Percentiles rank a stretch among this genome's conserved stretches.
Evolutionary conservation across 2,888 invertebrate genomes (phyloP).

Genomic region (Mythimna loreyi): DNA sequence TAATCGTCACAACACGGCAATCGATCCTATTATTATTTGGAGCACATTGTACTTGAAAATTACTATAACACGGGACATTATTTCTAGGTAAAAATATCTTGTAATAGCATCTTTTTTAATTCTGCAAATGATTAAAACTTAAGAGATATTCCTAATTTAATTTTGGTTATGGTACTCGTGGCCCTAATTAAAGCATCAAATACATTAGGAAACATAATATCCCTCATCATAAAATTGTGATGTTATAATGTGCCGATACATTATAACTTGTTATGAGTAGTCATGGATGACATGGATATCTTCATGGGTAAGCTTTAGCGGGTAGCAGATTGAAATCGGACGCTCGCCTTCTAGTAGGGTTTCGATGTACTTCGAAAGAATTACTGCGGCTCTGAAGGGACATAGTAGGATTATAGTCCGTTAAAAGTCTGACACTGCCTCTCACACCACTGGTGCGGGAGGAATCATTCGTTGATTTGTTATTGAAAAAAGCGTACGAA

Average conservation of each 20-base stretch:
- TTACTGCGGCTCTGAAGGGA: too few relatives aligned
- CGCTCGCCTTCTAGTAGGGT: not conserved
- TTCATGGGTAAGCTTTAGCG: not conserved
- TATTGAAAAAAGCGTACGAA: not conserved
- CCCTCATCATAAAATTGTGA: too few relatives aligned
- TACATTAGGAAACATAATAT: too few relatives aligned
- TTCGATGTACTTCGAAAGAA: too few relatives aligned
- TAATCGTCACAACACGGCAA: too few relatives aligned
- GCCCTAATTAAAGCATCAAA: not conserved
- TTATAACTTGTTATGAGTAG: not conserved
- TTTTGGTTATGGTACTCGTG: not conserved
- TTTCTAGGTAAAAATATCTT: not conserved
- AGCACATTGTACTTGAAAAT: constrained; percentile 7
- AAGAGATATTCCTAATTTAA: not conserved
- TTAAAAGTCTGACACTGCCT: too few relatives aligned
- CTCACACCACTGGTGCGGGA: too few relatives aligned
- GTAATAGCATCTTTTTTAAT: not conserved
- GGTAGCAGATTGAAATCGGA: not conserved
- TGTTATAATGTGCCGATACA: too few relatives aligned
- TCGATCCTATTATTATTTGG: too few relatives aligned
- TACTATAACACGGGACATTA: not conserved
- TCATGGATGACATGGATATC: not conserved
- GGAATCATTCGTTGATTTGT: too few relatives aligned
- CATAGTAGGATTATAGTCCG: too few relatives aligned
- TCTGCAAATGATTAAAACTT: not conserved